Evolutionary conservation across 2,888 invertebrate species (phyloP), one percentile per base, ranked within the genome.

Genomic region (Platypus cylindrus): DNA sequence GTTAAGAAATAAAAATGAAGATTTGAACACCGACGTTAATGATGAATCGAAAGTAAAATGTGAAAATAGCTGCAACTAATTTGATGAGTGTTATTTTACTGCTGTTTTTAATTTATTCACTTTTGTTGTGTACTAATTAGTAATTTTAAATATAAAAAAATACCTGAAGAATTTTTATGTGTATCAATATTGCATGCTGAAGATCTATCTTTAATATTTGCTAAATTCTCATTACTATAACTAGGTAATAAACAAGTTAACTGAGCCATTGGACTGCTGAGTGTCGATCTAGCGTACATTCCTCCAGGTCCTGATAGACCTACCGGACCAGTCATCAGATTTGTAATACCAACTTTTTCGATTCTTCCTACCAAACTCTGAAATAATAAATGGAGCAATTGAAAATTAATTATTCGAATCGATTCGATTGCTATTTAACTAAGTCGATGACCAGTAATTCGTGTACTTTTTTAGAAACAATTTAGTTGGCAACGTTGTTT

Each of bases 191-290:
- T 39, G 5, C 42, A 25, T 20, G 36, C 17, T 12, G n/a, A n/a
- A n/a, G 40, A 32, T 41, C 48, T 50, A 20, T 49, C 47, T 24
- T 43, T 44, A 35, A 45, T 47, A 22, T 47, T 45, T 13, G 49
- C 27, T 23, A 48, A 30, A 26, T 48, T 49, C 30, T 55, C 55
- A 12, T 16, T 47, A 37, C 50, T 55, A 33, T 54, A 54, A 45
- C 55, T 59, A 15, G 61, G 60, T 38, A 62, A 47, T 11, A 84
- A 62, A 50, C 81, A 83, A 30, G 78, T 79, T 32, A 84, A 58
- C 61, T 83, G 83, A 43, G 81, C 75, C 77, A 85, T 80, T 2
- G 83, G 83, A 53, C 83, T 83, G 41, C 75, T 75, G 37, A 77
- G 68, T 4, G 64, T 61, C 50, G 75, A 74, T 22, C 69, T 55